Evolutionary conservation across 2,113 vertebrate genomes (phyloP).

Genomic region (Ochotona curzoniae): DNA sequence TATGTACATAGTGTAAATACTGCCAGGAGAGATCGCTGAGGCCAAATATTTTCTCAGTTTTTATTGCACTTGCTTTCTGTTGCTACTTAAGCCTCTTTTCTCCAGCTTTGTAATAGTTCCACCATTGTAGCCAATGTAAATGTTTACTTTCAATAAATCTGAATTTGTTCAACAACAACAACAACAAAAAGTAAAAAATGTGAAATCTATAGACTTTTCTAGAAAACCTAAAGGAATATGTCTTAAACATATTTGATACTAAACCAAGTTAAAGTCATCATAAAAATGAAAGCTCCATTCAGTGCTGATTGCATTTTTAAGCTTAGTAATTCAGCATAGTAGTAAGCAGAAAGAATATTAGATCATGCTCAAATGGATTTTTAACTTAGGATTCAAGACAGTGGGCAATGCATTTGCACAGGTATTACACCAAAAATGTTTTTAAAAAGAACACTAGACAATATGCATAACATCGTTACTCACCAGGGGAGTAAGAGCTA

Average conservation of each 20-base stretch:
- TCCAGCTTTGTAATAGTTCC: slow-evolving; percentile 91
- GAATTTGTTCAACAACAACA: slow-evolving; percentile 91
- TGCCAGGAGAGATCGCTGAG: slow-evolving; percentile 89
- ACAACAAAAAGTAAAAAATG: too few relatives aligned
- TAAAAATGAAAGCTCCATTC: not conserved
- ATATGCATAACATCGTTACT: not conserved
- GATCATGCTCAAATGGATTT: not conserved
- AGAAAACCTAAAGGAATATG: not conserved
- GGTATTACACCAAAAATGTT: not conserved
- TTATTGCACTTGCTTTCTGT: slow-evolving; percentile 92
- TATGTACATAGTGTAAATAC: slow-evolving; percentile 93
- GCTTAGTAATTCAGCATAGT: not conserved
- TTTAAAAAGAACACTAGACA: not conserved
- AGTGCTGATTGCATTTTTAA: not conserved
- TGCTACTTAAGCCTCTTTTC: slow-evolving; percentile 90
- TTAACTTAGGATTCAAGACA: not conserved
- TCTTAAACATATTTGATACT: not conserved
- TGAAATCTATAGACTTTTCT: not conserved
- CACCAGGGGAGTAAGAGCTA: not conserved
- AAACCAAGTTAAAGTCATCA: not conserved
- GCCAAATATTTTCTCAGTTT: slow-evolving; percentile 95
- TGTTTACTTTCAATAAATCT: slow-evolving; percentile 94
- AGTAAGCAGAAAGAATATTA: not conserved
- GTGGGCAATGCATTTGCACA: not conserved
- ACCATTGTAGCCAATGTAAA: slow-evolving; percentile 92